Percentiles rank a stretch among this genome's conserved stretches.
These are phyloP conservation scores for Rhamphomyia laevipes DNA, from an alignment of 2,888 invertebrate species.

Conservation along the genomic window DNA sequence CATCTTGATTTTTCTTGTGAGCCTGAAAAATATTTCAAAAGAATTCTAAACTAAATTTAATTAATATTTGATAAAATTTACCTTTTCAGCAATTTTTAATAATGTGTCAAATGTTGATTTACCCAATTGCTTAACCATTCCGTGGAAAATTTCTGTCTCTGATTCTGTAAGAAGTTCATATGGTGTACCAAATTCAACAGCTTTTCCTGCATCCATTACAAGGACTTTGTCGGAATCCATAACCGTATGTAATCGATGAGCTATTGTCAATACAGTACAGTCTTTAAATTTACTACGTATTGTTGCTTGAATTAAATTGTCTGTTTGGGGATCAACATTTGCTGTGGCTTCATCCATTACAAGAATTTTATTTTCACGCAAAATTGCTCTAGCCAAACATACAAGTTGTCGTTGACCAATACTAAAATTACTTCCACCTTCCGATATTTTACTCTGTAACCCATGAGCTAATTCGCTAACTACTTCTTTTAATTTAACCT, in stretches of 20 bases:
- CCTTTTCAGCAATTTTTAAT: slow-evolving; percentile 48
- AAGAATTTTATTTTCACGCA: slow-evolving; percentile 70
- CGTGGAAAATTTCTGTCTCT: slow-evolving; percentile 40
- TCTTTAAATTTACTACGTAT: slow-evolving; percentile 61
- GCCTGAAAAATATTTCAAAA: too few relatives aligned
- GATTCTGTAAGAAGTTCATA: slow-evolving; percentile 42
- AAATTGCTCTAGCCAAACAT: slow-evolving; percentile 78
- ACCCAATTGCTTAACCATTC: slow-evolving; percentile 52
- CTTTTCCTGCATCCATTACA: slow-evolving; percentile 58
- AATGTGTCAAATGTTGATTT: slow-evolving; percentile 51
- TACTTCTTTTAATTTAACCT: slow-evolving; percentile 50
- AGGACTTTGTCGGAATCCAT: slow-evolving; percentile 48
- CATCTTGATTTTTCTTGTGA: too few relatives aligned
- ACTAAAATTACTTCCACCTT: slow-evolving; percentile 73
- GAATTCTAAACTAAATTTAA: too few relatives aligned
- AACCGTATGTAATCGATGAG: slow-evolving; percentile 80
- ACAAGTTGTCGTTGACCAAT: slow-evolving; percentile 84
- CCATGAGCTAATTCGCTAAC: slow-evolving; percentile 53
- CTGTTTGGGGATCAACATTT: slow-evolving; percentile 83
- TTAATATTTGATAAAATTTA: slow-evolving; percentile 16
- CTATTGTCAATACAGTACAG: slow-evolving; percentile 82
- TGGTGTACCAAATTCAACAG: slow-evolving; percentile 59
- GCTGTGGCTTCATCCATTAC: slow-evolving; percentile 90
- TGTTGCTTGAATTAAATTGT: slow-evolving; percentile 68
- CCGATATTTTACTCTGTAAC: slow-evolving; percentile 58